These are phyloP conservation scores for Caloenas nicobarica DNA, from an alignment of 2,113 vertebrate genomes.

Conservation along the genomic window DNA sequence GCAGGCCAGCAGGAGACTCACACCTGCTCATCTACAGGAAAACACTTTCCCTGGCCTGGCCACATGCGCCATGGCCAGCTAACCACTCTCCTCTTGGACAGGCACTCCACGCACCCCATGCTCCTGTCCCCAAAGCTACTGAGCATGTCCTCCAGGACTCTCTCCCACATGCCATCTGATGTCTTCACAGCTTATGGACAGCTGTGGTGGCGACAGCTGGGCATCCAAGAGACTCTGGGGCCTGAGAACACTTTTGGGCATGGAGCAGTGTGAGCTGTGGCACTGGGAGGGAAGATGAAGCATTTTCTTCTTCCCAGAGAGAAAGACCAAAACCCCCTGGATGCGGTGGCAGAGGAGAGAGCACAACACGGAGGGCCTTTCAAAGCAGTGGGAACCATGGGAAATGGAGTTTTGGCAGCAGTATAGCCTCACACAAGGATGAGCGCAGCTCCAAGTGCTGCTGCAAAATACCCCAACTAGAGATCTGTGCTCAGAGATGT, in stretches of 20 bases:
- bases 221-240: not conserved
- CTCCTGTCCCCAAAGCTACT: not conserved
- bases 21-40: not conserved
- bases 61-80: not conserved
- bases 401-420: not conserved
- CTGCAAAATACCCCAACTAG: not conserved
- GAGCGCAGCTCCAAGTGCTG: not conserved
- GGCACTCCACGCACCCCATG: accelerated
- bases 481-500: not conserved
- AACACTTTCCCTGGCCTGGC: not conserved
- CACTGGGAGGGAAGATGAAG: not conserved
- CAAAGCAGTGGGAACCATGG: not conserved
- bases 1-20: not conserved
- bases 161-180: accelerated
- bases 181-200: not conserved
- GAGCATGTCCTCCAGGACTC: not conserved
- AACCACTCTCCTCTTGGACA: not conserved
- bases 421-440: not conserved
- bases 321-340: not conserved
- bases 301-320: not conserved
- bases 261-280: not conserved
- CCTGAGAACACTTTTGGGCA: not conserved
- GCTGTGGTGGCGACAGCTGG: accelerated
- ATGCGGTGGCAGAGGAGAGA: not conserved
- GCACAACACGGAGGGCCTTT: accelerated